Evolutionary conservation across 2,888 invertebrate species (phyloP).

Genomic region (Caenorhabditis sp.): DNA sequence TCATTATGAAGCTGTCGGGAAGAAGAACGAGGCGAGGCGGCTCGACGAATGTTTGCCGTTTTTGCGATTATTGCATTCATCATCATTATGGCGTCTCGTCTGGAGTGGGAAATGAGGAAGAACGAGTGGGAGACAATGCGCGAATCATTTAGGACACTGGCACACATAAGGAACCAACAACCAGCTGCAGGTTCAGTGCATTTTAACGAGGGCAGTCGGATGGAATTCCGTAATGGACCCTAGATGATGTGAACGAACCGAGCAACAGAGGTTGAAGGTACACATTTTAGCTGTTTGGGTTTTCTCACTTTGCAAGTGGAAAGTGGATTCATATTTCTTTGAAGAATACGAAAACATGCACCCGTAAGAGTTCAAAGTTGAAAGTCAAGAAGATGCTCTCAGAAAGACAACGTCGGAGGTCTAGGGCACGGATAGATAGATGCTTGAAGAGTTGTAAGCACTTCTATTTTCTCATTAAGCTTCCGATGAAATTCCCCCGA

Average conservation of each 20-base stretch:
- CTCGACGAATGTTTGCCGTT: slow-evolving; percentile 10
- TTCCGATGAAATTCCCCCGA: neutral
- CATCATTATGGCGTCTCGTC: slow-evolving; percentile 20
- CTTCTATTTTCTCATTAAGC: neutral
- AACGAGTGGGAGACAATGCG: neutral
- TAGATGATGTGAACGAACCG: too few relatives aligned
- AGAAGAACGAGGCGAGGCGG: too few relatives aligned
- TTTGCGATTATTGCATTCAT: slow-evolving; percentile 32
- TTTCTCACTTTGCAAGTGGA: too few relatives aligned
- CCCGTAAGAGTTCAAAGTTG: neutral
- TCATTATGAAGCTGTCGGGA: slow-evolving; percentile 20
- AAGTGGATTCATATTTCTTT: too few relatives aligned
- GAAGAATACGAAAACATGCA: too few relatives aligned
- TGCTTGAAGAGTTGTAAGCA: slow-evolving; percentile 1
- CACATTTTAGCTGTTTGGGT: neutral
- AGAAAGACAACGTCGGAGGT: slow-evolving; percentile 7
- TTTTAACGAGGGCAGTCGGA: slow-evolving; percentile 11
- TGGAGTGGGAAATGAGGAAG: neutral
- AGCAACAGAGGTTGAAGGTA: neutral
- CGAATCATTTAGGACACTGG: slow-evolving; percentile 2
- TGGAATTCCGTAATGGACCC: slow-evolving; percentile 2
- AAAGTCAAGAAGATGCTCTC: neutral
- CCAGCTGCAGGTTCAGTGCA: slow-evolving; percentile 1
- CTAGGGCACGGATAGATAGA: too few relatives aligned
- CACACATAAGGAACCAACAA: slow-evolving; percentile 41